A percentile compares a stretch with the other conserved stretches of the same genome.
These are phyloP conservation scores for Camelus bactrianus DNA, from an alignment of 2,113 vertebrate genomes.

Conservation along the genomic window DNA sequence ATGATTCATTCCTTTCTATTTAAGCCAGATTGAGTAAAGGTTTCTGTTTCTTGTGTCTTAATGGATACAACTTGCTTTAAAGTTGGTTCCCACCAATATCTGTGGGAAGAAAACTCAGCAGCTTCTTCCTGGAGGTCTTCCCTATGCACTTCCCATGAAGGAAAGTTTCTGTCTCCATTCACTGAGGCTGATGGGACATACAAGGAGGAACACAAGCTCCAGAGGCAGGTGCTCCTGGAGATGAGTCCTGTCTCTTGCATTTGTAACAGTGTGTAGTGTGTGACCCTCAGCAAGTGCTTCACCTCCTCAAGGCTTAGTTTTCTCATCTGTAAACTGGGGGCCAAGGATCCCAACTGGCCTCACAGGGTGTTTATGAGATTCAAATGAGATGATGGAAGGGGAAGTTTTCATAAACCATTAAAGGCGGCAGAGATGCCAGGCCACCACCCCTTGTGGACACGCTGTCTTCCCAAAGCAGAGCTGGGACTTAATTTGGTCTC, in stretches of 20 bases:
- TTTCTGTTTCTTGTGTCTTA: not conserved
- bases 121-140: not conserved
- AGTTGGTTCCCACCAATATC: not conserved
- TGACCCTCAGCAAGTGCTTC: not conserved
- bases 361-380: not conserved
- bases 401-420: not conserved
- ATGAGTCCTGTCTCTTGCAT: not conserved
- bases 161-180: not conserved
- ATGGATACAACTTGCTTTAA: not conserved
- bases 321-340: not conserved
- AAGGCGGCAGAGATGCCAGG: too few species aligned
- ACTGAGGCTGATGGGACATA: not conserved
- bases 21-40: not conserved
- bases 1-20: not conserved
- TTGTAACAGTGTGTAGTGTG: too few species aligned
- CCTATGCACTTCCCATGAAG: accelerated
- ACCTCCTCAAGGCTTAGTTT: not conserved
- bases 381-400: not conserved
- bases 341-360: not conserved
- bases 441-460: not conserved
- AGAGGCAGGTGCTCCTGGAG: not conserved
- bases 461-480: not conserved
- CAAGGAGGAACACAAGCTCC: not conserved
- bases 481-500: not conserved
- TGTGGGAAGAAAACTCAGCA: not conserved